Conservation (phyloP, 2,797 vertebrate genomes). For the Hippocampus kuda region DNA sequence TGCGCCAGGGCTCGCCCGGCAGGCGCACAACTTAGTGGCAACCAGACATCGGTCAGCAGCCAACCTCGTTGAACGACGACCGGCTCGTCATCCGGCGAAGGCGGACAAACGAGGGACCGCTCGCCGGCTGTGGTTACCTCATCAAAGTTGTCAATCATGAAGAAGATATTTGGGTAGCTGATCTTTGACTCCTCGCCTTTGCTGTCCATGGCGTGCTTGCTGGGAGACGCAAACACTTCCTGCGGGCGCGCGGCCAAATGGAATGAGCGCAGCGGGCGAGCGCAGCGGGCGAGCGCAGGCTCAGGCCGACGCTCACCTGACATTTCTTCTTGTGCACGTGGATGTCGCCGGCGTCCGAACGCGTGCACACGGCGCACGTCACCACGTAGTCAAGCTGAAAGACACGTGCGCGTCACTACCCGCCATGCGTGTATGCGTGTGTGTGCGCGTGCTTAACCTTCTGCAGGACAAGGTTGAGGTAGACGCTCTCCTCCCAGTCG, state of each 20-base stretch:
- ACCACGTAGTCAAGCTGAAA: conserved; percentile 90
- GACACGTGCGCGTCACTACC: not conserved
- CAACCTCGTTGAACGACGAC: too few relatives aligned
- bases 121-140: conserved; percentile 66
- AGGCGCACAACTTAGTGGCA: not conserved
- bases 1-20: conserved; percentile 28
- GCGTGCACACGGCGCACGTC: conserved; percentile 94
- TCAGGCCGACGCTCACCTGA: conserved; percentile 69
- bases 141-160: conserved; percentile 99
- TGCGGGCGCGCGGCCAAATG: conserved; percentile 38
- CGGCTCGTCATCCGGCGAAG: too few relatives aligned
- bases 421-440: not conserved
- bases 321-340: conserved; percentile 97
- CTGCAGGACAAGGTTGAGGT: conserved; percentile 93
- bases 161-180: conserved; percentile 99
- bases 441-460: conserved; percentile 67
- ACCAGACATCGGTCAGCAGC: too few relatives aligned
- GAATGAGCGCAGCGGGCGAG: not conserved
- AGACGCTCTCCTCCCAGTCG: conserved; percentile 98
- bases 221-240: conserved; percentile 97
- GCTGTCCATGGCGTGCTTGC: conserved; percentile 98
- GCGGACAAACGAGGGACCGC: too few relatives aligned
- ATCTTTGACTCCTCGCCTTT: conserved; percentile 98
- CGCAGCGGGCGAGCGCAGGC: not conserved
- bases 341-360: conserved; percentile 89